phyloP scores from a whole-genome alignment of 2,888 invertebrate genomes.

The Heliconius cydno region DNA sequence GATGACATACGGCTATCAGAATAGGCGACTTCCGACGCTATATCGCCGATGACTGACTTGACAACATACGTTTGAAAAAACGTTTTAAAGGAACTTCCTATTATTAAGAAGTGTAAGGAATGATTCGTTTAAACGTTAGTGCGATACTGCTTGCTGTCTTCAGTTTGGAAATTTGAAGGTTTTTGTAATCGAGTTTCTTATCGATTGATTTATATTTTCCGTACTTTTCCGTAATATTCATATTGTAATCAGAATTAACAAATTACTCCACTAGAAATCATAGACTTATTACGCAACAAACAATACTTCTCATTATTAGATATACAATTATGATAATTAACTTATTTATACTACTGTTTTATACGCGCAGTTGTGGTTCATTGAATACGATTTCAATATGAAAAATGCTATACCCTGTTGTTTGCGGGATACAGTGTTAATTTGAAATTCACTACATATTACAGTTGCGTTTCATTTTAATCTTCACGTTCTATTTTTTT shows the following conservation, averaged over 20 bases:
- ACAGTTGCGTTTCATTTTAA: too few relatives aligned
- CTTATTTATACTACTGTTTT: conserved; percentile 5
- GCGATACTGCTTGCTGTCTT: not conserved
- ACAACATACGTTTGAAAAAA: conserved; percentile 3
- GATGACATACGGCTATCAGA: conserved; percentile 48
- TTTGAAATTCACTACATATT: not conserved
- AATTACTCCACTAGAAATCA: not conserved
- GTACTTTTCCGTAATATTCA: not conserved
- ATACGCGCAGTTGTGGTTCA: not conserved
- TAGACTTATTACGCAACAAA: not conserved
- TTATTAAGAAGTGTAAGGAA: not conserved
- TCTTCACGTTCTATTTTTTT: too few relatives aligned
- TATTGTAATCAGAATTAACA: not conserved
- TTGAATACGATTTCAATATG: not conserved
- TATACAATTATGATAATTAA: not conserved
- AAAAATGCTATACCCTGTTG: not conserved
- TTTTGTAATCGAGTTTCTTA: too few relatives aligned
- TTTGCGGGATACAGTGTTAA: not conserved
- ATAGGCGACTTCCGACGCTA: conserved; percentile 56
- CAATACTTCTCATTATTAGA: not conserved
- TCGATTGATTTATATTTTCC: too few relatives aligned
- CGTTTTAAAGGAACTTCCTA: conserved; percentile 10
- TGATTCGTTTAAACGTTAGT: not conserved
- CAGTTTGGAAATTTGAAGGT: not conserved
- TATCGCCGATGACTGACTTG: conserved; percentile 11